Base-by-base conservation (phyloP, 2,797 vertebrate genomes). In the Champsocephalus gunnari region DNA sequence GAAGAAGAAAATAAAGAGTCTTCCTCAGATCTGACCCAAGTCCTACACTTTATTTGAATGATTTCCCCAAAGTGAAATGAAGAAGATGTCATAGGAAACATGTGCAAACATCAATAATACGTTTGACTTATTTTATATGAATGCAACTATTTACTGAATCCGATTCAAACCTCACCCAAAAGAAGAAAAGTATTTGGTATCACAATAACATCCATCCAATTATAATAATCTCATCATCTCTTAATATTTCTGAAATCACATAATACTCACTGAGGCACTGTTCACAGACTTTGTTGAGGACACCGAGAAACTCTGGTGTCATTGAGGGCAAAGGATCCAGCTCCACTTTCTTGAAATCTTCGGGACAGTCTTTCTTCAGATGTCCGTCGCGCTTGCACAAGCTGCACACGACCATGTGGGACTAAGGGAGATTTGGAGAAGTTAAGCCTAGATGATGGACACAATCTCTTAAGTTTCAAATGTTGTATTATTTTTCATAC, bases 331-430 rank as follows among this genome's bases (percentile, higher is more conserved):
- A 87, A 38, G 96, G 95, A 10, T 96, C 95, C 77, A 99, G 95
- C 73, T 96, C 92, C 78, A 98, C 96, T 83, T 96, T 97, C 93
- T 96, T 98, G 93, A 99, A 98, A 90, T 99, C 98, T 80, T 99
- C 98, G 0, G 98, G 97, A 83, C 98, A 99, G 86, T 98, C 98
- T 53, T 92, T 96, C 87, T 98, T 99, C 68, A 97, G 92, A 75
- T 99, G 98, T 19, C 98, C 98, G 75, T 99, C 98, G 19, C 95
- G 95, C 87, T 97, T 99, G 88, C 98, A 99, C 79, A 99, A 93
- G 84, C 96, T 96, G 91, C 98, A 99, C 58, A 99, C 96, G 19
- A 98, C 92, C 66, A 93, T 95, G 82, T 97, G 96, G 72, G 95
- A 93, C 98, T 99, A 75, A 8, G n/a, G 83, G 68, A 89, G 21